Conservation (phyloP, 2,888 invertebrate genomes). For the Drosophila nigricruria region DNA sequence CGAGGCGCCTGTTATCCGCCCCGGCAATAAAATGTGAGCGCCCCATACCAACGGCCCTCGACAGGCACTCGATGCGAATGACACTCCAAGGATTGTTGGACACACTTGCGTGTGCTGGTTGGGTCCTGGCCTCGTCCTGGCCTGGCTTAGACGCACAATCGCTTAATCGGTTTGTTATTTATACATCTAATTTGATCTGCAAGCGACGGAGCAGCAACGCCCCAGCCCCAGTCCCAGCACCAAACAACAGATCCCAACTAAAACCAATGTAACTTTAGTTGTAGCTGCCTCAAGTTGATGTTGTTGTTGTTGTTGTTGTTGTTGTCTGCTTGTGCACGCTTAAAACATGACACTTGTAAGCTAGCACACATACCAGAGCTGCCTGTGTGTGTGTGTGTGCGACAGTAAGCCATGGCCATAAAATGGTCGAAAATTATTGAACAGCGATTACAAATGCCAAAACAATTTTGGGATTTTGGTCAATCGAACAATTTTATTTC, state of each 20-base stretch:
- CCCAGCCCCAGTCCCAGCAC: not conserved
- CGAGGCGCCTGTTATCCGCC: constrained; percentile 69
- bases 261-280: constrained; percentile 32
- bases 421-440: constrained; percentile 80
- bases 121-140: not conserved
- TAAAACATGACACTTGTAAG: constrained; percentile 80
- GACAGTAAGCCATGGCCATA: constrained; percentile 70
- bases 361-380: constrained; percentile 19
- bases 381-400: constrained; percentile 14
- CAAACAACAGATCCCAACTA: constrained; percentile 30
- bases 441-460: constrained; percentile 77
- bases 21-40: constrained; percentile 67
- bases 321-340: constrained; percentile 43
- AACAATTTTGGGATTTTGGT: constrained; percentile 50
- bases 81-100: constrained; percentile 55
- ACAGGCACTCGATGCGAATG: constrained; percentile 27
- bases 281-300: constrained; percentile 34
- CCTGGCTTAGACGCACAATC: constrained; percentile 71
- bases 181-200: constrained; percentile 82
- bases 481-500: constrained; percentile 36
- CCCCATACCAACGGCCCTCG: not conserved
- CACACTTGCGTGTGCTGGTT: constrained; percentile 39
- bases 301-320: constrained; percentile 22
- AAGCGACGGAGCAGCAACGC: constrained; percentile 64
- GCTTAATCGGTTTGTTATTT: constrained; percentile 81